Percentiles rank a stretch among this genome's conserved stretches.
These are phyloP conservation scores for Therioaphis trifolii DNA, from an alignment of 2,888 invertebrate genomes.

Conservation along the genomic window DNA sequence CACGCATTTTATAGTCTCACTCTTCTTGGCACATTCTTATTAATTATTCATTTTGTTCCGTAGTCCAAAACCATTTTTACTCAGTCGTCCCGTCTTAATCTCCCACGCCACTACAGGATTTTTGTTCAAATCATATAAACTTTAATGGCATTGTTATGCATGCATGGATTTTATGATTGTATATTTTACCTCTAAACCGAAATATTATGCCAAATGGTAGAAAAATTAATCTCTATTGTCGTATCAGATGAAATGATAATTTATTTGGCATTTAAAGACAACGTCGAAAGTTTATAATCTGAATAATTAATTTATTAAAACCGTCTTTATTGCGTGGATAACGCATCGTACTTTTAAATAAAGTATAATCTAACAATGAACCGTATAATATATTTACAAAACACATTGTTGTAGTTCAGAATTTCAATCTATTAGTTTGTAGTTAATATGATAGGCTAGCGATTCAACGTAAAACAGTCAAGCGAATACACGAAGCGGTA, in stretches of 20 bases:
- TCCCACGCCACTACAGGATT: background rate
- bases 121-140: slow-evolving; percentile 37
- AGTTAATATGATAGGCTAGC: too few species aligned
- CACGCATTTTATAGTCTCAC: slow-evolving; percentile 59
- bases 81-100: background rate
- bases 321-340: too few species aligned
- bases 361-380: too few species aligned
- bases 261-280: background rate
- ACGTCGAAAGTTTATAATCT: background rate
- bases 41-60: slow-evolving; percentile 61
- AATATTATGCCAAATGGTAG: slow-evolving; percentile 16
- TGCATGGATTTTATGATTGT: slow-evolving; percentile 50
- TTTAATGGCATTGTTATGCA: slow-evolving; percentile 54
- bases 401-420: too few species aligned
- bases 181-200: slow-evolving; percentile 45
- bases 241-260: background rate
- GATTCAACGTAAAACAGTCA: too few species aligned
- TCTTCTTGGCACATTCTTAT: slow-evolving; percentile 61
- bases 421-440: too few species aligned
- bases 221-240: slow-evolving; percentile 16
- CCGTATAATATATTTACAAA: too few species aligned
- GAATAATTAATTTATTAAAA: background rate
- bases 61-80: slow-evolving; percentile 57
- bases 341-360: too few species aligned
- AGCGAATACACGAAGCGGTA: too few species aligned